Evolutionary conservation across 2,797 vertebrate species (phyloP).

Genomic region (Ctenochaetus hawaiiensis): DNA sequence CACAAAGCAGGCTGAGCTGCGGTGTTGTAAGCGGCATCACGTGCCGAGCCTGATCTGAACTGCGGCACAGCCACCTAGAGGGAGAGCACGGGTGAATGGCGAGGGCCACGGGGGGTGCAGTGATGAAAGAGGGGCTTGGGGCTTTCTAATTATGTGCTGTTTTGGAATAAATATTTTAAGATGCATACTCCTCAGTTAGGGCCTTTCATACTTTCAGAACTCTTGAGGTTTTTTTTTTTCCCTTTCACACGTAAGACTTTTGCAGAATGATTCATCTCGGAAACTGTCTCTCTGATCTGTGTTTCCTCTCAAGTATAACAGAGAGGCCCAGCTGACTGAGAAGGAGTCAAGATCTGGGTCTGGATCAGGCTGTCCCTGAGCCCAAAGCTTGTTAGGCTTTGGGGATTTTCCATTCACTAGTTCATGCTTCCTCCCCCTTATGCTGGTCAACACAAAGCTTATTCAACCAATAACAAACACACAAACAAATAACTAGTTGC

Average conservation of each 20-base stretch:
- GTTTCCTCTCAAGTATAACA: slow-evolving; percentile 23
- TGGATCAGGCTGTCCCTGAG: slow-evolving; percentile 48
- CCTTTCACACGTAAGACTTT: slow-evolving; percentile 19
- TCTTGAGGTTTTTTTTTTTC: background rate
- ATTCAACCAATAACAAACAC: slow-evolving; percentile 56
- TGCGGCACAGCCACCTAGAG: slow-evolving; percentile 46
- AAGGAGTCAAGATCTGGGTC: slow-evolving; percentile 46
- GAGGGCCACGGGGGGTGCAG: slow-evolving; percentile 10
- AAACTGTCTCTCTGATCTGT: slow-evolving; percentile 36
- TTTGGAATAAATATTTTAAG: slow-evolving; percentile 27
- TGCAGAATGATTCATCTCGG: slow-evolving; percentile 33
- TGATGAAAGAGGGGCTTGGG: slow-evolving; percentile 8
- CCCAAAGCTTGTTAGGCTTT: slow-evolving; percentile 53
- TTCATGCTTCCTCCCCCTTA: slow-evolving; percentile 34
- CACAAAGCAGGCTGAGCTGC: slow-evolving; percentile 69
- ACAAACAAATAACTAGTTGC: slow-evolving; percentile 56
- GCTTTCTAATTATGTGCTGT: slow-evolving; percentile 5
- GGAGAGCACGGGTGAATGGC: slow-evolving; percentile 2
- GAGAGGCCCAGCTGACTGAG: slow-evolving; percentile 39
- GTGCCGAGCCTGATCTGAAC: slow-evolving; percentile 61
- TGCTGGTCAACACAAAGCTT: slow-evolving; percentile 53
- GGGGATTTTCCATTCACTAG: slow-evolving; percentile 68
- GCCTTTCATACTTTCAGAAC: background rate
- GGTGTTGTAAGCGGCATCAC: slow-evolving; percentile 72
- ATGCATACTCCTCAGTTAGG: background rate